A percentile compares a stretch with the other conserved stretches of the same genome.
Evolutionary conservation across 2,113 vertebrate genomes (phyloP).

Genomic region (Dipodomys merriami): DNA sequence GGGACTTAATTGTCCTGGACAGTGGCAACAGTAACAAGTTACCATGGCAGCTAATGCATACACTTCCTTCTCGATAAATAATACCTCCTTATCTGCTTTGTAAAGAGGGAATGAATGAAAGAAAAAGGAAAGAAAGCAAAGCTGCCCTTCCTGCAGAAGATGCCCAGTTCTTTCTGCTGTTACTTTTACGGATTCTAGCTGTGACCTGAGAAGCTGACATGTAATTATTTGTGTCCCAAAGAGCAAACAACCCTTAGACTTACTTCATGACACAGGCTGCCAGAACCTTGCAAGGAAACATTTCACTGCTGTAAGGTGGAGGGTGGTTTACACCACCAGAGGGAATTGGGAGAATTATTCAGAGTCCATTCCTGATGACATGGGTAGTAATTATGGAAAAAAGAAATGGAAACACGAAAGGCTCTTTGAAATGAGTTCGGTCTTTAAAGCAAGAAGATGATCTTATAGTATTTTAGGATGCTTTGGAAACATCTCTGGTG

Average conservation of each 20-base stretch:
- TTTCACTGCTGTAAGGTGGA: neutral
- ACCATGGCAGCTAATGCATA: conserved; percentile 72
- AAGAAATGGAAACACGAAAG: conserved; percentile 61
- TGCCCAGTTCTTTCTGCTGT: conserved; percentile 34
- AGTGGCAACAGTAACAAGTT: conserved; percentile 72
- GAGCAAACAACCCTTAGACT: conserved; percentile 37
- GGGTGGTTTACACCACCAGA: conserved; percentile 26
- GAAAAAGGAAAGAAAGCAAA: conserved; percentile 47
- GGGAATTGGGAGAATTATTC: conserved; percentile 45
- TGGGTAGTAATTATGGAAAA: conserved; percentile 60
- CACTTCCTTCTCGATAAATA: conserved; percentile 69
- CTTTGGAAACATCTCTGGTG: conserved; percentile 62
- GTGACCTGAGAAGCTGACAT: conserved; percentile 10
- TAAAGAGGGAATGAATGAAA: conserved; percentile 54
- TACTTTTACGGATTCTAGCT: conserved; percentile 49
- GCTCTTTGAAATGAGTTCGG: conserved; percentile 55
- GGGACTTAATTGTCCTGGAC: conserved; percentile 63
- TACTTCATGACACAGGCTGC: neutral
- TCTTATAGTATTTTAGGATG: conserved; percentile 53
- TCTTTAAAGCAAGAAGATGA: conserved; percentile 55
- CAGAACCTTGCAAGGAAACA: neutral
- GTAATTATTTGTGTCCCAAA: conserved; percentile 56
- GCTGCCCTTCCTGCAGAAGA: conserved; percentile 27
- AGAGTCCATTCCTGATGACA: conserved; percentile 37
- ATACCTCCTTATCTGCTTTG: conserved; percentile 70